These are phyloP conservation scores for Epinephelus moara DNA, from an alignment of 2,113 vertebrate species.

Conservation along the genomic window DNA sequence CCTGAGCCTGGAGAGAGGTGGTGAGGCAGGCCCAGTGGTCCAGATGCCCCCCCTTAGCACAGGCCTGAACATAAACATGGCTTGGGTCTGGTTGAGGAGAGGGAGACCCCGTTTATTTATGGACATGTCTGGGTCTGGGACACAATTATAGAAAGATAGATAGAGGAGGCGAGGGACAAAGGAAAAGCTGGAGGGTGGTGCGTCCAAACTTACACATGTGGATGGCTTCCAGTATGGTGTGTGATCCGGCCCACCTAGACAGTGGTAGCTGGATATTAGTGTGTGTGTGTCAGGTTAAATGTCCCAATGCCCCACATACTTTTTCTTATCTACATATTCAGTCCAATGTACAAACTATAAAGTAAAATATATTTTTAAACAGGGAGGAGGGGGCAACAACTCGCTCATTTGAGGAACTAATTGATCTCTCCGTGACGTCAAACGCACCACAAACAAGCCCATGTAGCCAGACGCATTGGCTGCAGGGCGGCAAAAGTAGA, in stretches of 20 bases:
- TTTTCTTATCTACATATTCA: conserved; percentile 53
- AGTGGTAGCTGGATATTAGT: conserved; percentile 19
- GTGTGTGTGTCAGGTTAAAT: conserved; percentile 26
- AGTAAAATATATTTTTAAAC: conserved; percentile 26
- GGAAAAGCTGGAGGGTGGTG: conserved; percentile 45
- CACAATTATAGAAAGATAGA: conserved; percentile 78
- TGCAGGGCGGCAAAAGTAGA: conserved; percentile 66
- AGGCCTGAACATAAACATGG: conserved; percentile 81
- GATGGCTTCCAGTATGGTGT: conserved; percentile 42
- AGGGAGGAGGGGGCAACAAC: background rate
- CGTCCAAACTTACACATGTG: conserved; percentile 43
- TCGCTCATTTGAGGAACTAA: conserved; percentile 49
- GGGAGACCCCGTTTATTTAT: conserved; percentile 84
- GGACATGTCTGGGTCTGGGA: conserved; percentile 83
- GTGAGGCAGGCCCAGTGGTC: conserved; percentile 58
- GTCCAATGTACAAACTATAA: conserved; percentile 65
- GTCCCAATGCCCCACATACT: conserved; percentile 10
- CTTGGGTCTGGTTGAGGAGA: conserved; percentile 71
- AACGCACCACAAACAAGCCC: conserved; percentile 59
- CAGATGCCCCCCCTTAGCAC: conserved; percentile 70
- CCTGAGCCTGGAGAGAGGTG: conserved; percentile 72
- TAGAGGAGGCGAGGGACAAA: conserved; percentile 69
- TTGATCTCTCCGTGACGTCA: conserved; percentile 70
- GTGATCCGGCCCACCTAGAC: conserved; percentile 68
- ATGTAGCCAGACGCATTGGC: conserved; percentile 47